Conservation (phyloP, 2,888 invertebrate genomes). For the Dromius quadrimaculatus region DNA sequence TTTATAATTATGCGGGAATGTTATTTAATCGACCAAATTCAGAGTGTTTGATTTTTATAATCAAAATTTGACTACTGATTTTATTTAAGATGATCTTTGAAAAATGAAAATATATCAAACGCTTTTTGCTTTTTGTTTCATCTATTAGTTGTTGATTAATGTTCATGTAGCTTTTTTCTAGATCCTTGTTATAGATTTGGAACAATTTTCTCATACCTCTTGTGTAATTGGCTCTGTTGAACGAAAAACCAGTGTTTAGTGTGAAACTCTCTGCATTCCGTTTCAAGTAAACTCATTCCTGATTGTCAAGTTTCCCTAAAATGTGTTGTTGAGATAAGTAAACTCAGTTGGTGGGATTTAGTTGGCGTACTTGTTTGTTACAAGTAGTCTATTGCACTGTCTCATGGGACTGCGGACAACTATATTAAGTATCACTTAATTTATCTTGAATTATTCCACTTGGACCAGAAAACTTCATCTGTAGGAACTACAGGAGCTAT, state of each 20-base stretch:
- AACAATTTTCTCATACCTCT: neutral
- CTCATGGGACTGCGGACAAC: constrained; percentile 16
- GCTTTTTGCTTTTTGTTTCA: too few species aligned
- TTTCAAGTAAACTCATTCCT: neutral
- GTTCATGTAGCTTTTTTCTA: too few species aligned
- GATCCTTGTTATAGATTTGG: too few species aligned
- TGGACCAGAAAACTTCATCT: too few species aligned
- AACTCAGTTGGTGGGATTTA: constrained; percentile 26
- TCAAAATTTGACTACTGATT: too few species aligned
- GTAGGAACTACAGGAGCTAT: too few species aligned
- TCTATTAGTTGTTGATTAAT: too few species aligned
- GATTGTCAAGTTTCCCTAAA: constrained; percentile 27
- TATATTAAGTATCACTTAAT: neutral
- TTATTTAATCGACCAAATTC: too few species aligned
- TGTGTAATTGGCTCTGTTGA: constrained; percentile 17
- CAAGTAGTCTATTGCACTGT: neutral
- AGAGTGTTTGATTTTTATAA: too few species aligned
- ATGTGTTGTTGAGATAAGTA: constrained; percentile 13
- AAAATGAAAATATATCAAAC: too few species aligned
- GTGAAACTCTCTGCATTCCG: constrained; percentile 8
- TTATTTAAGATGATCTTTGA: too few species aligned
- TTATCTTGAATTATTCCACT: neutral
- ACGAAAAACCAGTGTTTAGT: neutral
- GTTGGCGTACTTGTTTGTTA: constrained; percentile 19
- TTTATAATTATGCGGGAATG: too few species aligned